Base-by-base conservation (phyloP, 2,113 vertebrate genomes). In the Nipponia nippon region DNA sequence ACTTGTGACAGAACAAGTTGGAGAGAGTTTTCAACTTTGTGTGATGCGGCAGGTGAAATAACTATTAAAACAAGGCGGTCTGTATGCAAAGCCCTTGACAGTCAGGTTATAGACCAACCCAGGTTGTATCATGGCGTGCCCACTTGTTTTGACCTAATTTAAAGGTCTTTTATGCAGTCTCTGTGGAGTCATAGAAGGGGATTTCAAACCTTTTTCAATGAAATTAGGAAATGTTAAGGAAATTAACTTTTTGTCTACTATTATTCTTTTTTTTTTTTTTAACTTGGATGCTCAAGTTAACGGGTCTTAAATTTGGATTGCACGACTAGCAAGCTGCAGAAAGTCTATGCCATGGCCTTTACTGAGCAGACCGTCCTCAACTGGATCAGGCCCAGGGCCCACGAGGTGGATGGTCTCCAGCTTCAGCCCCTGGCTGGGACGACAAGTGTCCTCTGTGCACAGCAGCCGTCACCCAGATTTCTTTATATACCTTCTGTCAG, bases 91-190 rank as follows among this genome's bases (percentile, higher is more conserved):
- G 81, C 23, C 8, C 44, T 73, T 42, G 10, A 13, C 19, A 26
- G 42, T 10, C 59, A 42, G 62, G 36, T 40, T 82, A 10, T 1
- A 42, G 53, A 69, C 12, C 52, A 47, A 2, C 25, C 13, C 42
- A 44, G 26, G 34, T 1, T 36, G 7, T 42, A 3, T 61, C 13
- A 3, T 23, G 38, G 25, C 1, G 0, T 77, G 42, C 59, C 26
- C 14, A 8, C 47, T 80, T 58, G 21, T 52, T 93, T 80, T 40
- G 4, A 19, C 46, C 15, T 14, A 38, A 67, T 71, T 59, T 67
- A 62, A 75, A 91, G 47, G 38, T 16, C 19, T 89, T 65, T 36
- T 90, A 12, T 59, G 69, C 30, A 34, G 36, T 18, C 20, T 36
- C 55, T 69, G 66, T 49, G 72, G 66, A 55, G 18, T 46, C 25